Conservation (phyloP, 2,888 invertebrate genomes). For the Zaprionus bogoriensis region DNA sequence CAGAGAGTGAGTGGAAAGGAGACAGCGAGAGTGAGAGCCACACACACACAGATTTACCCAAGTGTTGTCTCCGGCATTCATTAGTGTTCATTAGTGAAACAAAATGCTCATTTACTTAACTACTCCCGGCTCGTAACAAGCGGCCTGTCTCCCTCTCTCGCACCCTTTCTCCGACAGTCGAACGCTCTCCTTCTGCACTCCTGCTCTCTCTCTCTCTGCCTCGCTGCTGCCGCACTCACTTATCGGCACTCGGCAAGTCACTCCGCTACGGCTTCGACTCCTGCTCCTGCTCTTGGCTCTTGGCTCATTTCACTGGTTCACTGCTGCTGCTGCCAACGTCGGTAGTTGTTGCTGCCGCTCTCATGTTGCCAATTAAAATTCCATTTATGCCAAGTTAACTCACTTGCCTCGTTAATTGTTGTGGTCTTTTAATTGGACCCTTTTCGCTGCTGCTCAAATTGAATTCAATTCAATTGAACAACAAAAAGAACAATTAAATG, state of each 20-base stretch:
- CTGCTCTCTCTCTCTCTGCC: slow-evolving; percentile 6
- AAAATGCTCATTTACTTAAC: slow-evolving; percentile 81
- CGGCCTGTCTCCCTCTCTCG: slow-evolving; percentile 11
- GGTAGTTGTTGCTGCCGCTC: slow-evolving; percentile 40
- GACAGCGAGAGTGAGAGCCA: slow-evolving; percentile 24
- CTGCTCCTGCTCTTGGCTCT: slow-evolving; percentile 19
- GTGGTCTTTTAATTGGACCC: slow-evolving; percentile 81
- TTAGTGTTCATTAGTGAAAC: slow-evolving; percentile 82
- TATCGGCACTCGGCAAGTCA: slow-evolving; percentile 67
- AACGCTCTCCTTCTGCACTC: background rate
- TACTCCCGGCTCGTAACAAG: slow-evolving; percentile 70
- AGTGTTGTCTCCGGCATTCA: slow-evolving; percentile 79
- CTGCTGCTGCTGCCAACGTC: slow-evolving; percentile 17
- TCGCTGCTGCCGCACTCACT: slow-evolving; percentile 45
- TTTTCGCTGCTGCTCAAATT: slow-evolving; percentile 67
- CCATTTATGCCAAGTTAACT: slow-evolving; percentile 81
- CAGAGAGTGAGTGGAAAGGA: slow-evolving; percentile 17
- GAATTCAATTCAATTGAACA: slow-evolving; percentile 74
- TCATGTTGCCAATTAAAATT: slow-evolving; percentile 81
- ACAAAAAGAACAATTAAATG: slow-evolving; percentile 52
- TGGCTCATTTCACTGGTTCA: slow-evolving; percentile 40
- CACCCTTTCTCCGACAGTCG: background rate
- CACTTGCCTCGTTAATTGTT: slow-evolving; percentile 80
- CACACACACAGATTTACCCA: slow-evolving; percentile 54
- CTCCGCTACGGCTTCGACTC: slow-evolving; percentile 46